Conservation (phyloP, 2,888 invertebrate genomes). For the Blastobasis lacticolella region DNA sequence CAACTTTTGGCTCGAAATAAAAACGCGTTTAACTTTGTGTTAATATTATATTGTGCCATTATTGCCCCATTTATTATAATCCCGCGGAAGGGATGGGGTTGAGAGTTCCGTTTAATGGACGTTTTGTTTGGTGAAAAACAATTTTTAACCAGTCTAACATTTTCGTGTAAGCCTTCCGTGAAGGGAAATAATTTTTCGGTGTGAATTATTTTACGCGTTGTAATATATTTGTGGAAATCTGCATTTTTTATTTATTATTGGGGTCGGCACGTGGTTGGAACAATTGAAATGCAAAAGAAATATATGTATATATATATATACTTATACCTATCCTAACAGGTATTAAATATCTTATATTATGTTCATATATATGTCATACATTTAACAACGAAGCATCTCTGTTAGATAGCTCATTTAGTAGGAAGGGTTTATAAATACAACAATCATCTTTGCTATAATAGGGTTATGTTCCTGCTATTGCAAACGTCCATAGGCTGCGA, state of each 20-base stretch:
- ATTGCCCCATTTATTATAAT: constrained; percentile 73
- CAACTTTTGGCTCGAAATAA: constrained; percentile 65
- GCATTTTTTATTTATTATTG: constrained; percentile 2
- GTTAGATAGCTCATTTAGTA: too few relatives aligned
- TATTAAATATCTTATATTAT: too few relatives aligned
- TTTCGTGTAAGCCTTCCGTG: constrained; percentile 48
- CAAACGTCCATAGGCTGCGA: too few relatives aligned
- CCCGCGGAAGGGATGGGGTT: constrained; percentile 68
- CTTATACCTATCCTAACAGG: too few relatives aligned
- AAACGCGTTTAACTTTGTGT: constrained; percentile 73
- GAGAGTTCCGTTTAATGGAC: constrained; percentile 65
- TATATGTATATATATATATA: too few relatives aligned
- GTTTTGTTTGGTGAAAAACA: constrained; percentile 66
- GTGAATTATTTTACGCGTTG: constrained; percentile 31
- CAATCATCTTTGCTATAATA: too few relatives aligned
- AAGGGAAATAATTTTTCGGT: constrained; percentile 46
- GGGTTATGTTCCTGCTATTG: too few relatives aligned
- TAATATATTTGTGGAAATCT: constrained; percentile 18
- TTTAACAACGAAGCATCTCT: too few relatives aligned
- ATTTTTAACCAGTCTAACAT: constrained; percentile 56
- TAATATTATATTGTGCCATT: constrained; percentile 74
- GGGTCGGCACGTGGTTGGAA: too few relatives aligned
- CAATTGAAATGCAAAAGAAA: too few relatives aligned
- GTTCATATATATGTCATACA: too few relatives aligned
- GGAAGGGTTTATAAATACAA: too few relatives aligned